A percentile compares a stretch with the other conserved stretches of the same genome.
These are phyloP conservation scores for Drosophila cracens DNA, from an alignment of 2,888 invertebrate species.

Conservation along the genomic window DNA sequence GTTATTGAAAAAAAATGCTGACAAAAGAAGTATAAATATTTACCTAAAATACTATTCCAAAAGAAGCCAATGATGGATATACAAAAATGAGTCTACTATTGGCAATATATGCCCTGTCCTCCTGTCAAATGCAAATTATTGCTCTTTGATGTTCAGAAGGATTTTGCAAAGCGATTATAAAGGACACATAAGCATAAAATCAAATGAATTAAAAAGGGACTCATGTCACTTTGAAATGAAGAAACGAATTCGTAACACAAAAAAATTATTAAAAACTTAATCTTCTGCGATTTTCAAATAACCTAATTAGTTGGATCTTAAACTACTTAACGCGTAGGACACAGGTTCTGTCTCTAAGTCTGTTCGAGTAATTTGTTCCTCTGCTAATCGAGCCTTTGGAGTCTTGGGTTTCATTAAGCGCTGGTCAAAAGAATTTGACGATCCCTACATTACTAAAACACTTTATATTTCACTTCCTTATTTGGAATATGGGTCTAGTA, in stretches of 20 bases:
- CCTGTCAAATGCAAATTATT: conserved; percentile 68
- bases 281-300: too few species aligned
- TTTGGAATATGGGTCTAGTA: neutral
- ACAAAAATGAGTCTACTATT: conserved; percentile 8
- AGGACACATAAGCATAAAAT: neutral
- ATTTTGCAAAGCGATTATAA: conserved; percentile 18
- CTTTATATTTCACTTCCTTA: neutral
- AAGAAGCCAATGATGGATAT: conserved; percentile 37
- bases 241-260: neutral
- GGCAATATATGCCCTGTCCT: conserved; percentile 28
- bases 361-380: too few species aligned
- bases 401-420: too few species aligned
- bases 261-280: too few species aligned
- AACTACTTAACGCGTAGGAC: too few species aligned
- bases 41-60: conserved; percentile 75
- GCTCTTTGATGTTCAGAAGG: conserved; percentile 68
- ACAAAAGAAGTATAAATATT: conserved; percentile 84
- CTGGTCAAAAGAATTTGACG: too few species aligned
- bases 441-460: too few species aligned
- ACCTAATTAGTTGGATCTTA: too few species aligned
- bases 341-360: too few species aligned
- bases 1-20: conserved; percentile 82
- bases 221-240: neutral
- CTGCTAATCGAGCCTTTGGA: too few species aligned
- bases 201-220: neutral